Evolutionary conservation across 2,113 vertebrate species (phyloP), one percentile per base, ranked within the genome.

Genomic region (Solea solea): DNA sequence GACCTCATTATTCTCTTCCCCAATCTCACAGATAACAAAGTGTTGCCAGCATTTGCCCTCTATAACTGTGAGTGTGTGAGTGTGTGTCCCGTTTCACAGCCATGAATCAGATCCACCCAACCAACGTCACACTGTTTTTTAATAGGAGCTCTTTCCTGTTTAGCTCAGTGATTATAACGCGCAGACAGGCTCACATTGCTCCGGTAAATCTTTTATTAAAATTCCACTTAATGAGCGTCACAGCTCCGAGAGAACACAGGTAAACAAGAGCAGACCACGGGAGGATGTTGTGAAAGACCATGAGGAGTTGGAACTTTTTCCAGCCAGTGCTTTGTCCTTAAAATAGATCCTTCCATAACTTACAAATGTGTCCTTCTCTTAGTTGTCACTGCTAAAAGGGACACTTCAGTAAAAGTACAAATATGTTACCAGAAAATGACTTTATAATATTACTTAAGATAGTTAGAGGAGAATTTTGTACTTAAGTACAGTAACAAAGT

Each of bases 1-100:
- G 87, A 91, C 89, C 90, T 86, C 88, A 85, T 89, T 87, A 89
- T 85, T 83, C 82, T 84, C 72, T 53, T 72, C 40, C 72, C 46
- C 80, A 81, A 82, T 84, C 82, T 88, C 69, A 42, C 67, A 65
- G 85, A 90, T 88, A 85, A 81, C 76, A 80, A 59, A 81, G 74
- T 69, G 56, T 69, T 71, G 60, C 55, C 69, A 75, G 73, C 81
- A 70, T 76, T 88, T 80, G 78, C 71, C 80, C 60, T 68, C 77
- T 67, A 27, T 83, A 45, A 40, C 52, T 9, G 62, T 21, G 73
- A 52, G 67, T 64, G 60, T 53, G 57, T 48, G 62, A 40, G 62
- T 42, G 49, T 53, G 28, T 51, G 46, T 51, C 4, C 58, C 68
- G 45, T 74, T 74, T 75, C 79, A 55, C 74, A 76, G 73, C 27